Percentiles rank a stretch among this genome's conserved stretches.
phyloP scores from a whole-genome alignment of 1,140 invertebrate genomes.

The Megathymus violae region DNA sequence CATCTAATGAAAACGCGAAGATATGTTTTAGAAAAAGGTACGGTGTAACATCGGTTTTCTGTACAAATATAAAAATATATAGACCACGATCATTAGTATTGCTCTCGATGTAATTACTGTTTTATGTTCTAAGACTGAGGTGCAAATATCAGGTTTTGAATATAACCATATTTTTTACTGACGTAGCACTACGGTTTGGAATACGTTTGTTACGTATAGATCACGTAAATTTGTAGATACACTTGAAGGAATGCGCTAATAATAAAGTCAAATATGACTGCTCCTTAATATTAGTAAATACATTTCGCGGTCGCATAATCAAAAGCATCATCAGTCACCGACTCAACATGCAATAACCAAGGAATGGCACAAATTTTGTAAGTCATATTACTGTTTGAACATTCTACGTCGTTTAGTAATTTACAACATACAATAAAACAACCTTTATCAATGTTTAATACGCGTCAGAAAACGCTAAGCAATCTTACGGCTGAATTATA shows the following conservation, averaged over 20 bases:
- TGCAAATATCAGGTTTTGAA: conserved; percentile 53
- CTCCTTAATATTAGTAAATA: not conserved
- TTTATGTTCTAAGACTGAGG: conserved; percentile 45
- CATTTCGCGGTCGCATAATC: conserved; percentile 11
- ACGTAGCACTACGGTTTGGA: no score
- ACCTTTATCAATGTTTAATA: not conserved
- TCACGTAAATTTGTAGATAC: not conserved
- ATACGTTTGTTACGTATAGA: not conserved
- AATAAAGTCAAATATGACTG: conserved; percentile 33
- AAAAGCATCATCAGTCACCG: not conserved
- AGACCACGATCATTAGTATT: conserved; percentile 64
- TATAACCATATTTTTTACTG: conserved; percentile 6
- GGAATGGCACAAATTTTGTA: conserved; percentile 66
- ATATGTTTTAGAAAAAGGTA: conserved; percentile 72
- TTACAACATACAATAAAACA: no score
- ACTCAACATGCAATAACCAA: conserved; percentile 11
- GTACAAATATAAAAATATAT: conserved; percentile 76
- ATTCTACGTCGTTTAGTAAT: conserved; percentile 19
- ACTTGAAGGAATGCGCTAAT: conserved; percentile 57
- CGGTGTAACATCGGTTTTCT: conserved; percentile 49
- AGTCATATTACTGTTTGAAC: conserved; percentile 42
- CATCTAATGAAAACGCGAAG: conserved; percentile 42
- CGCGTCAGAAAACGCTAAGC: no score
- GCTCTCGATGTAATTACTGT: conserved; percentile 50
- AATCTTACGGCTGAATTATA: not conserved